These are phyloP conservation scores for Petrocephalus microphthalmus DNA, from an alignment of 2,113 vertebrate species.

Conservation along the genomic window DNA sequence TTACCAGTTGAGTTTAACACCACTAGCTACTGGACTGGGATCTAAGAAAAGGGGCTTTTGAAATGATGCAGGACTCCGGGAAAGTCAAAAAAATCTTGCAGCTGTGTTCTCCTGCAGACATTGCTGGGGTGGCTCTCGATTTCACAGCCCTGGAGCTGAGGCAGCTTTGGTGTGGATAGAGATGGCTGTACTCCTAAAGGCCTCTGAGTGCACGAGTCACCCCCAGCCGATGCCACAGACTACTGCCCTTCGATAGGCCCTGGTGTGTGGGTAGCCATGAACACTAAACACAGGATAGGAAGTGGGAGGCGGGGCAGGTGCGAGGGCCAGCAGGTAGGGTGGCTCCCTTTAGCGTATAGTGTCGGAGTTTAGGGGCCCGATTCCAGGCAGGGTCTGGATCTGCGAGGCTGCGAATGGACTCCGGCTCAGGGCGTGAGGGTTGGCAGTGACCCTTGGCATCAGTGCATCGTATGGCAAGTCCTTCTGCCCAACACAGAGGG, in stretches of 20 bases:
- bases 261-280: not conserved
- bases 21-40: not conserved
- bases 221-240: not conserved
- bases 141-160: not conserved
- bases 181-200: not conserved
- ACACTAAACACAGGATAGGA: not conserved
- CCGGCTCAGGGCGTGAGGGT: not conserved
- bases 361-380: not conserved
- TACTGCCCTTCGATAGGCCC: not conserved
- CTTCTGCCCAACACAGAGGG: constrained; percentile 7
- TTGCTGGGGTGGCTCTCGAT: not conserved
- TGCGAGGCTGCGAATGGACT: not conserved
- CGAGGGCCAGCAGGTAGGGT: not conserved
- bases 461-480: not conserved
- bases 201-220: not conserved
- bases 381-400: not conserved
- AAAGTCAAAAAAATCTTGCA: not conserved
- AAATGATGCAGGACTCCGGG: not conserved
- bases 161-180: not conserved
- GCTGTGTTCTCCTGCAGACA: not conserved
- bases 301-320: not conserved
- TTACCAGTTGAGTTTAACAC: not conserved
- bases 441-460: not conserved
- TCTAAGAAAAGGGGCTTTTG: not conserved
- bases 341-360: not conserved